Evolutionary conservation across 2,797 vertebrate genomes (phyloP).

Genomic region (Periparus ater): DNA sequence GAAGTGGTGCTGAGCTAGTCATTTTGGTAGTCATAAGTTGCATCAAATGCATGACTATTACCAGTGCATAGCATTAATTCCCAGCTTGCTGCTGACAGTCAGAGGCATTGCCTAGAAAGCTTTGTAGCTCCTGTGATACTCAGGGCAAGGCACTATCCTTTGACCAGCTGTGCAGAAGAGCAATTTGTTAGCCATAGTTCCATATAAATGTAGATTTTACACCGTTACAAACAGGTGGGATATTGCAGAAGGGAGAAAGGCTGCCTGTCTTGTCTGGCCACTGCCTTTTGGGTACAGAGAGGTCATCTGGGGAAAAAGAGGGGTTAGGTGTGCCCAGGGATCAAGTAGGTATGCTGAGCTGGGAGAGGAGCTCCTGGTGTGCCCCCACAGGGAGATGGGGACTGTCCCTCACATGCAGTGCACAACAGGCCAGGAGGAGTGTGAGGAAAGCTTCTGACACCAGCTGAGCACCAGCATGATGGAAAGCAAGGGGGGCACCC

Average conservation of each 20-base stretch:
- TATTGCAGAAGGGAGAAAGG: not conserved
- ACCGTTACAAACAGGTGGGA: not conserved
- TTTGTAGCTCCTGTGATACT: not conserved
- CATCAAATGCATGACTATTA: too few relatives aligned
- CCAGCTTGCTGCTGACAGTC: not conserved
- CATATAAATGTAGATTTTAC: not conserved
- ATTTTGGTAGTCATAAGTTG: too few relatives aligned
- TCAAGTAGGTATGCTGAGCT: not conserved
- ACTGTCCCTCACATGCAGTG: fast-evolving
- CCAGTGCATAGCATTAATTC: not conserved
- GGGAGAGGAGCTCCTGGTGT: not conserved
- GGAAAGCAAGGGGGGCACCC: not conserved
- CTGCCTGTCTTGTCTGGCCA: not conserved
- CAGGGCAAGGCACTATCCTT: not conserved
- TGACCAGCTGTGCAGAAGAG: not conserved
- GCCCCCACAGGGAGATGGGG: not conserved
- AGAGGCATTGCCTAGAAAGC: not conserved
- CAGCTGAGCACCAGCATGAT: not conserved
- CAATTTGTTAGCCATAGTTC: not conserved
- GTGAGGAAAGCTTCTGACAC: not conserved
- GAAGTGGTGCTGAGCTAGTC: not conserved
- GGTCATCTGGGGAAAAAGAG: not conserved
- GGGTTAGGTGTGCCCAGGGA: not conserved
- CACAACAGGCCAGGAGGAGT: not conserved
- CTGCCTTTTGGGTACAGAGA: not conserved